Evolutionary conservation across 64 coral and sea anemone genomes (phyloP).

Genomic region (Cladopsammia gracilis): DNA sequence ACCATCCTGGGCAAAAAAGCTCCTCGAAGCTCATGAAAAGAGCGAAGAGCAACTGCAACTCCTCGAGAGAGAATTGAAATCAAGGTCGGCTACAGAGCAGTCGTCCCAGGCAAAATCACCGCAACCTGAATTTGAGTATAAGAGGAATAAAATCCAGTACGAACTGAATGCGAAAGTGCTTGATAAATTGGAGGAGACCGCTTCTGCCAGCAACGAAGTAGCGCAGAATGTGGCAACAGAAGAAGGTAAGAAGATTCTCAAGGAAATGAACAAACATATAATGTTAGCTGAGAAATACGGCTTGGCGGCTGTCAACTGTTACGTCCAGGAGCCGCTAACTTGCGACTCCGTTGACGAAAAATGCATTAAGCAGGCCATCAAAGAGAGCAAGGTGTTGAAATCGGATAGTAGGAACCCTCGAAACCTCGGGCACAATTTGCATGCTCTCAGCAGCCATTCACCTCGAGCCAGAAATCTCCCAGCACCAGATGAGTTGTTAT

Average conservation of each 20-base stretch:
- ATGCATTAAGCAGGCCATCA: too few relatives aligned
- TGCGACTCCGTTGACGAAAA: too few relatives aligned
- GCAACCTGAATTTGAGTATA: not conserved
- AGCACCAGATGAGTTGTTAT: not conserved
- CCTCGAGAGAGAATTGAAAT: not conserved
- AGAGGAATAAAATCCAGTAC: constrained; percentile 12
- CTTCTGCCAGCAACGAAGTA: not conserved
- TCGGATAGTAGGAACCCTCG: not conserved
- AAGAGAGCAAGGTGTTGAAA: not conserved
- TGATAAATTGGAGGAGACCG: not conserved
- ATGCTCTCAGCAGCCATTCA: not conserved
- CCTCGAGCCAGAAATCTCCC: not conserved
- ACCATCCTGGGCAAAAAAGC: not conserved
- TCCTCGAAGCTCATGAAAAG: not conserved
- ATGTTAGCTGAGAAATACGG: too few relatives aligned
- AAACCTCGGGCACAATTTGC: not conserved
- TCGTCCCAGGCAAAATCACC: not conserved
- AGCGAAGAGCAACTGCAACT: not conserved
- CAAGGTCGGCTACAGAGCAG: not conserved
- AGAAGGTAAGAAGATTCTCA: not conserved
- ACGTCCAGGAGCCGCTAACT: too few relatives aligned
- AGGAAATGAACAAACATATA: too few relatives aligned
- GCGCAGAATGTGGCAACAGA: not conserved
- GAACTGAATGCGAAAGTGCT: constrained; percentile 12
- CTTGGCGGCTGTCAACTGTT: too few relatives aligned